Percentiles rank a stretch among this genome's conserved stretches.
Evolutionary conservation across 2,113 vertebrate species (phyloP).

Genomic region (Brienomyrus longianalis): DNA sequence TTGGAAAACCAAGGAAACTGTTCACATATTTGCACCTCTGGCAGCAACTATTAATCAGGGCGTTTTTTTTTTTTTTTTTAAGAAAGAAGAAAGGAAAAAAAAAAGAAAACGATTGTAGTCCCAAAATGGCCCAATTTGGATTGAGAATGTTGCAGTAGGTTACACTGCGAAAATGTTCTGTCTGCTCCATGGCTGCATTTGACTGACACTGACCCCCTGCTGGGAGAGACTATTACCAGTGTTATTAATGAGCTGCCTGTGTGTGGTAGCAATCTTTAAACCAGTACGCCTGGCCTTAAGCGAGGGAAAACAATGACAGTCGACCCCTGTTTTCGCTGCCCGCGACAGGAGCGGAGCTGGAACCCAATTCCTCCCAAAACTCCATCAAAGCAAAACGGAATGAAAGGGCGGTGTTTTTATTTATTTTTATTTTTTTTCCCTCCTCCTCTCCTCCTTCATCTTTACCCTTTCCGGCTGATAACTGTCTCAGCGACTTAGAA

Average conservation of each 20-base stretch:
- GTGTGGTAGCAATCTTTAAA: background rate
- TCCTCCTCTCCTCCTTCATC: background rate
- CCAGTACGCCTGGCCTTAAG: background rate
- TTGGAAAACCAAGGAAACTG: background rate
- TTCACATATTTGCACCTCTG: background rate
- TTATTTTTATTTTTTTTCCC: background rate
- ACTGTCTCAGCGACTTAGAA: background rate
- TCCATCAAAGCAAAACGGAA: slow-evolving; percentile 1
- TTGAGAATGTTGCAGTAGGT: background rate
- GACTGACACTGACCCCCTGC: slow-evolving; percentile 20
- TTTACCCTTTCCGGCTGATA: background rate
- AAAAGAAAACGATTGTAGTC: background rate
- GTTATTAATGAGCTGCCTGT: slow-evolving; percentile 19
- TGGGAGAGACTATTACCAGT: slow-evolving; percentile 15
- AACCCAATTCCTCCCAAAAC: background rate
- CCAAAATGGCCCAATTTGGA: background rate
- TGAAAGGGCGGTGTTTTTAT: background rate
- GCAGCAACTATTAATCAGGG: background rate
- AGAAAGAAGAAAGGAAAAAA: background rate
- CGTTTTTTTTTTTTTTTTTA: background rate
- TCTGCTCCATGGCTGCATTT: background rate
- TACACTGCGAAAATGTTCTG: background rate
- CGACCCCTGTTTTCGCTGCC: slow-evolving; percentile 12
- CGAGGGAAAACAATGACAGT: background rate
- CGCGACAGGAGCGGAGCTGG: background rate